These are phyloP conservation scores for Meloidogyne floridensis DNA, from an alignment of 1,140 invertebrate genomes.

Conservation along the genomic window DNA sequence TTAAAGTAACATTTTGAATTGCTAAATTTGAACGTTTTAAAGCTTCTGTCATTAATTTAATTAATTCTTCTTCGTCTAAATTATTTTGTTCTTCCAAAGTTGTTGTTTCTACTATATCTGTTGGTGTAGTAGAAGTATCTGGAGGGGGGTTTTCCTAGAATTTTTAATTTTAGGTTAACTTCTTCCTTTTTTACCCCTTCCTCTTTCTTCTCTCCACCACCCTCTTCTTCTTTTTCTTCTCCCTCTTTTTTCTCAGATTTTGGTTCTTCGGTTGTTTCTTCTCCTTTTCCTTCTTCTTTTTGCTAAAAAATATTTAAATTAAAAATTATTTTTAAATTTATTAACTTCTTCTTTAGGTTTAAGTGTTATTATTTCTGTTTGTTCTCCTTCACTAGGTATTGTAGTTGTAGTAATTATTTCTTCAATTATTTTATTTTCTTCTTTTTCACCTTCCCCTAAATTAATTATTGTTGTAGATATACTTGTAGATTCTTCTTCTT, in stretches of 20 bases:
- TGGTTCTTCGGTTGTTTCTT: neutral
- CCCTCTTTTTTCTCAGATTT: neutral
- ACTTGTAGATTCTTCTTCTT: neutral
- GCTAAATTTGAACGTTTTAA: slow-evolving; percentile 24
- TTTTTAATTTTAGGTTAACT: neutral
- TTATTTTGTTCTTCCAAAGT: slow-evolving; percentile 1
- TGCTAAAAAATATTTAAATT: neutral
- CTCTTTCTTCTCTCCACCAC: neutral
- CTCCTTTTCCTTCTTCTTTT: neutral
- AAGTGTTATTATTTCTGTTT: neutral
- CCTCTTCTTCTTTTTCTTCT: neutral
- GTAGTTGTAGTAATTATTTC: slow-evolving; percentile 14
- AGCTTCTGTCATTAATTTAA: slow-evolving; percentile 15
- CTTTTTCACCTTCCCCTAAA: slow-evolving; percentile 27
- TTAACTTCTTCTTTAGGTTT: neutral
- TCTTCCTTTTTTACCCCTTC: neutral
- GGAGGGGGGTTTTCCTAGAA: too few relatives aligned
- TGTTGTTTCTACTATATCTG: neutral
- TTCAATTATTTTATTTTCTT: neutral
- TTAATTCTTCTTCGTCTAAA: slow-evolving; percentile 6
- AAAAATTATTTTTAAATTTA: neutral
- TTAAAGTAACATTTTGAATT: slow-evolving; percentile 36
- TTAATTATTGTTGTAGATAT: slow-evolving; percentile 18
- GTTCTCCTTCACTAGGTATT: slow-evolving; percentile 5
- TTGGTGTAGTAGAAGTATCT: neutral